Evolutionary conservation across 2,113 vertebrate species (phyloP).

Genomic region (Empidonax alnorum): DNA sequence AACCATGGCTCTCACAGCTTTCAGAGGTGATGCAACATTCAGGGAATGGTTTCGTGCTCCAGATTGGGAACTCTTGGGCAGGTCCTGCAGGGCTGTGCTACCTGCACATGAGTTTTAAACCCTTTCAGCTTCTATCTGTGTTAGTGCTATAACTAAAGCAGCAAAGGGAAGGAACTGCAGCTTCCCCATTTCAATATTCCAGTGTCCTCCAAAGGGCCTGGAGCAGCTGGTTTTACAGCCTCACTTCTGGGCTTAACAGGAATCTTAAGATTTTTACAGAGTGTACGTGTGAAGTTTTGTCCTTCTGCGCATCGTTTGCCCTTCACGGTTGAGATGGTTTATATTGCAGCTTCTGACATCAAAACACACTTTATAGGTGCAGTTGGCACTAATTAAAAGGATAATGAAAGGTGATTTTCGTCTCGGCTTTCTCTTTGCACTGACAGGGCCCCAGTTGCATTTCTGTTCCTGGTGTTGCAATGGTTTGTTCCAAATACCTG

Average conservation of each 20-base stretch:
- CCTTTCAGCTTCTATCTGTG: not conserved
- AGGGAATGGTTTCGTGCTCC: not conserved
- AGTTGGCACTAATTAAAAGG: not conserved
- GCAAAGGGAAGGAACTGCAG: not conserved
- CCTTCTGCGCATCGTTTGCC: not conserved
- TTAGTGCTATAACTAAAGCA: not conserved
- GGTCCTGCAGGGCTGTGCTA: fast-evolving
- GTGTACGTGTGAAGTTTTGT: not conserved
- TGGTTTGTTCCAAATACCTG: not conserved
- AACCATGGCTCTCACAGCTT: not conserved
- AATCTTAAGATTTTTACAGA: not conserved
- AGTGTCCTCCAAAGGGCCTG: not conserved
- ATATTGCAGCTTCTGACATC: not conserved
- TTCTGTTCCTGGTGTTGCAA: not conserved
- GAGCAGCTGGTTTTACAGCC: not conserved
- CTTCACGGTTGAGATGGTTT: not conserved
- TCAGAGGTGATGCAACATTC: not conserved
- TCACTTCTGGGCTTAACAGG: not conserved
- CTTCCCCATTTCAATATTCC: not conserved
- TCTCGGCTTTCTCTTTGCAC: not conserved
- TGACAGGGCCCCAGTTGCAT: not conserved
- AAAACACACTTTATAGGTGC: not conserved
- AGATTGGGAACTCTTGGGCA: not conserved
- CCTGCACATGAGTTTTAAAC: not conserved
- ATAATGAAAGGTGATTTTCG: not conserved